Percentiles rank a stretch among this genome's conserved stretches.
These are phyloP conservation scores for Drosophila melanica DNA, from an alignment of 1,140 invertebrate genomes.

Conservation along the genomic window DNA sequence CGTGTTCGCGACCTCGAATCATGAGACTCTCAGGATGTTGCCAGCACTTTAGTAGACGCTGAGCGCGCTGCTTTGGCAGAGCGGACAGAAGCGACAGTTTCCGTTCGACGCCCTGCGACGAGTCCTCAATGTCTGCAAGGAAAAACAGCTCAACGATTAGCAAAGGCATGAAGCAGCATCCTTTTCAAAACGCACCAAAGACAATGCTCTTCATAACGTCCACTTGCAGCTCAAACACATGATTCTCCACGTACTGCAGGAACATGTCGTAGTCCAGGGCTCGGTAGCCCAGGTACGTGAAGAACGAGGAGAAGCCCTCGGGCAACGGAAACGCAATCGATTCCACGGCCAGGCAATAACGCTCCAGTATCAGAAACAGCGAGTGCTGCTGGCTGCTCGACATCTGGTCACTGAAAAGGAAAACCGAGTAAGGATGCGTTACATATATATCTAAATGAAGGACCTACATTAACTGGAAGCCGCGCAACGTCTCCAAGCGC, in stretches of 20 bases:
- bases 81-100: slow-evolving; percentile 90
- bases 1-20: slow-evolving; percentile 91
- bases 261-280: slow-evolving; percentile 90
- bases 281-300: slow-evolving; percentile 92
- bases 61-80: slow-evolving; percentile 89
- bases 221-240: slow-evolving; percentile 93
- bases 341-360: slow-evolving; percentile 91
- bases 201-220: slow-evolving; percentile 94
- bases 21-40: slow-evolving; percentile 90
- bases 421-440: not conserved
- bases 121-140: slow-evolving; percentile 88
- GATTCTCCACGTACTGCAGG: slow-evolving; percentile 91
- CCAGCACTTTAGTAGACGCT: slow-evolving; percentile 91
- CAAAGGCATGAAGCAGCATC: slow-evolving; percentile 73
- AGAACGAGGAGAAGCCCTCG: slow-evolving; percentile 93
- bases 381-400: slow-evolving; percentile 87
- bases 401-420: slow-evolving; percentile 88
- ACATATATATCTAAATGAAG: not conserved
- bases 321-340: slow-evolving; percentile 92
- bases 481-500: slow-evolving; percentile 88
- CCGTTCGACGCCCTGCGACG: slow-evolving; percentile 86
- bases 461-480: slow-evolving; percentile 90
- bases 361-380: slow-evolving; percentile 89
- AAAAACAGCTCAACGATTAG: not conserved
- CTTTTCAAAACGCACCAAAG: slow-evolving; percentile 85